Base-by-base conservation (phyloP, 2,113 vertebrate genomes). In the Pogonocichla stellata region DNA sequence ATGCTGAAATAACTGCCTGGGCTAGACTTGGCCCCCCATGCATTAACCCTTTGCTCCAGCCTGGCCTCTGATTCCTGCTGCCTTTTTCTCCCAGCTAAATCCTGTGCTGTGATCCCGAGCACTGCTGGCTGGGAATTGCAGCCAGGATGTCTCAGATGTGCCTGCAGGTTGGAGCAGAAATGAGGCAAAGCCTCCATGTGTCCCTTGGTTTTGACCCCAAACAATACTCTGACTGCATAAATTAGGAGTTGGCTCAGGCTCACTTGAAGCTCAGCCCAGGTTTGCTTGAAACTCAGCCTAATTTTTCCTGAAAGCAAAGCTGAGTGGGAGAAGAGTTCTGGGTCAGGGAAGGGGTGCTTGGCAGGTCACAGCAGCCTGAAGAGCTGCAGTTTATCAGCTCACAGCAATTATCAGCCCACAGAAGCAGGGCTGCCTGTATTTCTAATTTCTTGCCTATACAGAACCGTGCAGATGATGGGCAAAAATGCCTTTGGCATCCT, bases 271-370 rank as follows among this genome's bases (percentile, higher is more conserved):
- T 79, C 47, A 86, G 95, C 92, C 91, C 92, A 93, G 92, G 92
- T 91, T 96, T 90, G 61, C 86, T 92, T 94, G 94, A 97, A 95
- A 96, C 18, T 31, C 33, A 94, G 93, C 88, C 88, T 89, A 88
- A 89, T 92, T 97, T 97, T 81, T 90, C 72, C 75, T 94, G 84
- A 96, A 93, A 93, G 75, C 43, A 92, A 87, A 93, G 53, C 64
- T 86, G 86, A 92, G 84, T 57, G 36, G 81, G 85, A 94, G 91
- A 93, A 40, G 50, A 95, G 86, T 3, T 8, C 65, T 88, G 62
- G 88, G 85, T 72, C 70, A 45, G 45, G 48, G 31, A 69, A 26
- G 48, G 36, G n/a, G 56, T 87, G 50, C 62, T 95, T 16, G 1
- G 73, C 53, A 81, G 93, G 84, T 92, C 72, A 74, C 38, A 36